Conservation (phyloP, 2,888 invertebrate species). For the Amphipoea lucens region DNA sequence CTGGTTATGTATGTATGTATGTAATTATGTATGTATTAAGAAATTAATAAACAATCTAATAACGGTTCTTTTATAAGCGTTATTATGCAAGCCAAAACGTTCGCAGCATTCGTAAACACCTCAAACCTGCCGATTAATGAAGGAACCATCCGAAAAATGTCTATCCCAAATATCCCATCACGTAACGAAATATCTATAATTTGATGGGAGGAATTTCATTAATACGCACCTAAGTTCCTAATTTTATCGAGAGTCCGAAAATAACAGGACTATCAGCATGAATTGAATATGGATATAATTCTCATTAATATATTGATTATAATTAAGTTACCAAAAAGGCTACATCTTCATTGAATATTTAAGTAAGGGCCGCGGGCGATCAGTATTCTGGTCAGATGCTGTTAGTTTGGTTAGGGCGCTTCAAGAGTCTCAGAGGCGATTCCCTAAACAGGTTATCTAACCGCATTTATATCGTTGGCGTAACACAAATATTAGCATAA, state of each 20-base stretch:
- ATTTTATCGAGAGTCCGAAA: slow-evolving; percentile 62
- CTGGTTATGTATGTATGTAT: no score
- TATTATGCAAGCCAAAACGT: slow-evolving; percentile 43
- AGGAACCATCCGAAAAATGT: slow-evolving; percentile 66
- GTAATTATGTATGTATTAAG: not conserved
- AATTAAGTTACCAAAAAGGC: slow-evolving; percentile 77
- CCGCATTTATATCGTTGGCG: slow-evolving; percentile 85
- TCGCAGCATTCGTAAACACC: slow-evolving; percentile 60
- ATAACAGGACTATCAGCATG: slow-evolving; percentile 56
- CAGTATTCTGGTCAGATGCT: slow-evolving; percentile 84
- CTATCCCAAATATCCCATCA: slow-evolving; percentile 68
- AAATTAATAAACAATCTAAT: slow-evolving; percentile 3
- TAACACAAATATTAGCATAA: slow-evolving; percentile 87
- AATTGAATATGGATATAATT: slow-evolving; percentile 67
- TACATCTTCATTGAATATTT: slow-evolving; percentile 83
- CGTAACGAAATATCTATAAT: slow-evolving; percentile 71
- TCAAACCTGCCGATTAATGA: slow-evolving; percentile 62
- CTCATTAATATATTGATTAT: slow-evolving; percentile 75
- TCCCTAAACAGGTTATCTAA: slow-evolving; percentile 88
- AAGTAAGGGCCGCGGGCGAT: slow-evolving; percentile 74
- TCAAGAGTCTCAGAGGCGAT: slow-evolving; percentile 83
- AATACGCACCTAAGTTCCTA: slow-evolving; percentile 66
- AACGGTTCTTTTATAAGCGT: slow-evolving; percentile 13
- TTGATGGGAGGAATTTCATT: slow-evolving; percentile 69
- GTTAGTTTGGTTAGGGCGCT: slow-evolving; percentile 85